Conservation (phyloP, 2,888 invertebrate species). For the Psylliodes chrysocephalus region DNA sequence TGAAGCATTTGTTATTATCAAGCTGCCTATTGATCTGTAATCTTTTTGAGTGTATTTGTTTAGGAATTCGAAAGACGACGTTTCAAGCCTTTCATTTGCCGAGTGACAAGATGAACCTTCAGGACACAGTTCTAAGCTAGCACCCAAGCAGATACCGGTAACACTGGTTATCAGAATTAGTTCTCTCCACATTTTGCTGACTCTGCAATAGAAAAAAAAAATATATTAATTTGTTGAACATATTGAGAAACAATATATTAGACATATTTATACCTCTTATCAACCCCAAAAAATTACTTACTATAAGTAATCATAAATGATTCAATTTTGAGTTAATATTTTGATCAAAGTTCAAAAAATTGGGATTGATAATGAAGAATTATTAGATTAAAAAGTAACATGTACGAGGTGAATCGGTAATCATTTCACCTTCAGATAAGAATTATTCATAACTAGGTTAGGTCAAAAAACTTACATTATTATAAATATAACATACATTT, state of each 20-base stretch:
- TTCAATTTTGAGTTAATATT: not conserved
- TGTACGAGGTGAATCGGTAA: constrained; percentile 9
- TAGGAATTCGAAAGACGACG: constrained; percentile 78
- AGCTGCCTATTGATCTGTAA: constrained; percentile 50
- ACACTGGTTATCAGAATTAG: constrained; percentile 38
- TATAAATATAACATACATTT: not conserved
- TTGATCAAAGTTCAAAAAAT: not conserved
- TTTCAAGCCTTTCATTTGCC: constrained; percentile 76
- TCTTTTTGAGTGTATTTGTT: constrained; percentile 68
- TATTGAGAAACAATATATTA: not conserved
- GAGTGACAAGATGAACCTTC: constrained; percentile 69
- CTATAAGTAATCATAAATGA: not conserved
- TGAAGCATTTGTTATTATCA: constrained; percentile 54
- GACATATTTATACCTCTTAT: no score
- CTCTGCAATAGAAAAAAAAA: constrained; percentile 46
- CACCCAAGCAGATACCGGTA: constrained; percentile 47
- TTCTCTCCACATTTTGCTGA: constrained; percentile 48
- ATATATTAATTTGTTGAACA: not conserved
- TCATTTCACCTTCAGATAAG: constrained; percentile 9
- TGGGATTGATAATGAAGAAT: not conserved
- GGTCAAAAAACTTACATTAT: not conserved
- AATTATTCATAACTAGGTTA: not conserved
- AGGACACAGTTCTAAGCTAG: constrained; percentile 64
- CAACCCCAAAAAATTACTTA: not conserved
- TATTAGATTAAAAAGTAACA: not conserved